These are phyloP conservation scores for Rhinichthys klamathensis DNA, from an alignment of 2,113 vertebrate species.

Conservation along the genomic window DNA sequence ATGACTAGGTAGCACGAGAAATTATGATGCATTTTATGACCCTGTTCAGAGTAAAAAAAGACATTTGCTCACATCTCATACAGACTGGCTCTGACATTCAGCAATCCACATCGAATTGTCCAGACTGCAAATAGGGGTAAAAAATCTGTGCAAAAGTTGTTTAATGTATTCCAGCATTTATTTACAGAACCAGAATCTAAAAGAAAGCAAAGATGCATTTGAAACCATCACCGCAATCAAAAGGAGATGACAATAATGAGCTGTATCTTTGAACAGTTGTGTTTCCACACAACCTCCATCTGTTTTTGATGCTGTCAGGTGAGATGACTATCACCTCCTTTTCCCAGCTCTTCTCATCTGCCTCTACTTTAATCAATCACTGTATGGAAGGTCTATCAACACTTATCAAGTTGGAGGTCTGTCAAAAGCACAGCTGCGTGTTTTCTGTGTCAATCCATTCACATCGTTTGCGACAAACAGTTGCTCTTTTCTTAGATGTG, in stretches of 20 bases:
- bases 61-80: neutral
- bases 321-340: slow-evolving; percentile 16
- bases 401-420: slow-evolving; percentile 13
- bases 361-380: slow-evolving; percentile 31
- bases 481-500: slow-evolving; percentile 12
- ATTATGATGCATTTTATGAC: no score
- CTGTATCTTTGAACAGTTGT: slow-evolving; percentile 21
- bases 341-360: slow-evolving; percentile 21
- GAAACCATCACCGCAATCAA: neutral
- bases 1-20: no score
- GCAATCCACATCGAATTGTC: neutral
- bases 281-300: neutral
- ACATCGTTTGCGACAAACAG: slow-evolving; percentile 18
- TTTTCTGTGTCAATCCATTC: slow-evolving; percentile 1
- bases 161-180: neutral
- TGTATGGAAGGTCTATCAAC: slow-evolving; percentile 34
- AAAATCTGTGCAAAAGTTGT: neutral
- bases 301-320: slow-evolving; percentile 6
- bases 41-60: no score
- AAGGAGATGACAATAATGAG: slow-evolving; percentile 14
- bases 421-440: slow-evolving; percentile 34
- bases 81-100: neutral
- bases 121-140: neutral
- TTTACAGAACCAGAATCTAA: neutral
- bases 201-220: neutral